Percentiles rank a stretch among this genome's conserved stretches.
phyloP scores from a whole-genome alignment of 1,140 invertebrate genomes.

The Cotesia chilonis region DNA sequence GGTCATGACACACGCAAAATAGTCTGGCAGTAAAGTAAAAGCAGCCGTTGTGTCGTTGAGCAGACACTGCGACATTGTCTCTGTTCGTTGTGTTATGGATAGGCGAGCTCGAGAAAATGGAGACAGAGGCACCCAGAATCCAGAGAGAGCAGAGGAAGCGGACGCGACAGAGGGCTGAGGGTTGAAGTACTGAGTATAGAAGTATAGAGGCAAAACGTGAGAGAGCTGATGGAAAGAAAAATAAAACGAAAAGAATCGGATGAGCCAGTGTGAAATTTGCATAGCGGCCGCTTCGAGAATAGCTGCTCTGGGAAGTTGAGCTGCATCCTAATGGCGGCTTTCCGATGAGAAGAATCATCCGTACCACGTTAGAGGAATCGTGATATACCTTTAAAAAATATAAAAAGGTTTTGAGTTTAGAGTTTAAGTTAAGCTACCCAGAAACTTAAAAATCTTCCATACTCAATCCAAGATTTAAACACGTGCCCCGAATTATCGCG shows the following conservation, averaged over 20 bases:
- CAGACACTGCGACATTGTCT: constrained; percentile 32
- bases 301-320: constrained; percentile 41
- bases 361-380: constrained; percentile 32
- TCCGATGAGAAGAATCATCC: constrained; percentile 43
- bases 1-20: constrained; percentile 22
- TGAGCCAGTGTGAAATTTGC: constrained; percentile 52
- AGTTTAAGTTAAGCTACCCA: not conserved
- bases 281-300: constrained; percentile 53
- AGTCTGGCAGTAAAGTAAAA: constrained; percentile 29
- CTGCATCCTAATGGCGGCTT: constrained; percentile 54
- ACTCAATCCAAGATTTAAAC: too few species aligned
- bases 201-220: too few species aligned
- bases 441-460: not conserved
- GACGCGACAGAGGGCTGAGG: constrained; percentile 13
- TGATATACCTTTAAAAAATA: constrained; percentile 22
- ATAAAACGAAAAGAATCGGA: constrained; percentile 16
- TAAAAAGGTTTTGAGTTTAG: not conserved
- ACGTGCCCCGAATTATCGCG: too few species aligned
- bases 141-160: constrained; percentile 10
- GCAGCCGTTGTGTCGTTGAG: constrained; percentile 24
- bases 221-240: constrained; percentile 11
- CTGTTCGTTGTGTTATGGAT: constrained; percentile 24
- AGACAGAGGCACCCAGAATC: not conserved
- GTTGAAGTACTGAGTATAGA: too few species aligned
- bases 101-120: constrained; percentile 37